Percentiles rank a stretch among this genome's conserved stretches.
Conservation (phyloP, 2,888 invertebrate genomes). For the Orthonychiurus folsomi region DNA sequence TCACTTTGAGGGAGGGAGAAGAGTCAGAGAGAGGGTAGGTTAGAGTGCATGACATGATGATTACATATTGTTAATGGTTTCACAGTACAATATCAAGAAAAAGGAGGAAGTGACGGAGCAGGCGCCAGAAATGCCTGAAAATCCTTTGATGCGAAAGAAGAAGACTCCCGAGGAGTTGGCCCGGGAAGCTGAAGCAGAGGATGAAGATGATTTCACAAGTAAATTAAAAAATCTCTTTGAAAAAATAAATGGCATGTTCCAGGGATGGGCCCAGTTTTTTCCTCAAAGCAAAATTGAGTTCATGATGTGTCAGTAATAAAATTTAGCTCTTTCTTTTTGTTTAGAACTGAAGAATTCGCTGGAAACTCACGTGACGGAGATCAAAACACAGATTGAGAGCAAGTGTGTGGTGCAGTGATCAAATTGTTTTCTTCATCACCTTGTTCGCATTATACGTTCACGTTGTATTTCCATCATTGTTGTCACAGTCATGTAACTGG, state of each 20-base stretch:
- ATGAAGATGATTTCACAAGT: conserved; percentile 95
- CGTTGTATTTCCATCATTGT: conserved; percentile 14
- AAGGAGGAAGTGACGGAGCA: conserved; percentile 68
- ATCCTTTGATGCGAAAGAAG: conserved; percentile 94
- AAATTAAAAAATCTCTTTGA: conserved; percentile 25
- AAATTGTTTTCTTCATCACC: conserved; percentile 4
- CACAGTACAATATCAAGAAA: conserved; percentile 99
- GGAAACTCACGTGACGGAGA: conserved; percentile 93
- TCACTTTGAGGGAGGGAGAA: too few relatives aligned
- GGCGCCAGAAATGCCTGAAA: conserved; percentile 72
- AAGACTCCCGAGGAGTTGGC: conserved; percentile 97
- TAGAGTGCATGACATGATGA: too few relatives aligned
- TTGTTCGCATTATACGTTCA: conserved; percentile 12
- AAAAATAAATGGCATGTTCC: neutral
- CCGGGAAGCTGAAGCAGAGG: conserved; percentile 88
- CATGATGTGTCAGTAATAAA: neutral
- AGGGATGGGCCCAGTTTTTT: neutral
- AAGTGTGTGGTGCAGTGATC: conserved; percentile 90
- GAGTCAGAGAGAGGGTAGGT: too few relatives aligned
- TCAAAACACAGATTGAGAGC: conserved; percentile 92
- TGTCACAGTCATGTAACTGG: conserved; percentile 16
- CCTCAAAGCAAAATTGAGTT: too few relatives aligned
- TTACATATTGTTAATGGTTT: too few relatives aligned
- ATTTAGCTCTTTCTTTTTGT: conserved; percentile 46
- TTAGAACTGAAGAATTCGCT: conserved; percentile 94